Evolutionary conservation across 2,797 vertebrate genomes (phyloP), one percentile per base, ranked within the genome.

Genomic region (Acipenser transmontanus): DNA sequence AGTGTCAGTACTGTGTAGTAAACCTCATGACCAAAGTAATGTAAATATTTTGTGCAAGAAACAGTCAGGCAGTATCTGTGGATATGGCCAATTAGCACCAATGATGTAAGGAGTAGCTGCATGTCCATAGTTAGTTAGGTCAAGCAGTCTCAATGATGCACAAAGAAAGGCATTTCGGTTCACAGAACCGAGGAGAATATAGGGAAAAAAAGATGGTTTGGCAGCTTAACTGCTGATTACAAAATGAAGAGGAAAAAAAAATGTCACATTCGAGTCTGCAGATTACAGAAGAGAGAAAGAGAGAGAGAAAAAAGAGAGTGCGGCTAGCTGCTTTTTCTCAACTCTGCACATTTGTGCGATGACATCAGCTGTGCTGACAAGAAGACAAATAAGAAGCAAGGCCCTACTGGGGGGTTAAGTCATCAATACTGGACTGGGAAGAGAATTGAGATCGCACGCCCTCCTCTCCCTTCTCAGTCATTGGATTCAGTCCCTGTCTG

Each of bases 311-410:
- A 13, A 59, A 13, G 7, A 20, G 20, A 20, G 12, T 8, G 13
- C 3, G 9, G 60, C 9, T 34, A 68, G 61, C 61, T 63, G 66
- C 59, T 51, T 68, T 63, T 52, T 63, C 61, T 68, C 60, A 62
- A 51, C 61, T 48, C 61, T 48, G 50, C 66, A 52, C 62, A 60
- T 61, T 60, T 68, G 61, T 20, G 12, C 12, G 61, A 61, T 68
- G 66, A 68, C 66, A 62, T 68, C 66, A 68, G 60, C 51, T 17
- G 50, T 48, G 60, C 56, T 68, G 66, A 68, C 61, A 68, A 62
- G 51, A 54, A 56, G 50, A 68, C 61, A 63, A 68, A 68, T 47
- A 68, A 47, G 48, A 68, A 34, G 20, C 62, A 17, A 54, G 62
- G 50, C 63, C 8, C 49, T 50, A 6, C 50, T 63, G 52, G 20